These are phyloP conservation scores for Calliphora vicina DNA, from an alignment of 1,140 invertebrate genomes.

Conservation along the genomic window DNA sequence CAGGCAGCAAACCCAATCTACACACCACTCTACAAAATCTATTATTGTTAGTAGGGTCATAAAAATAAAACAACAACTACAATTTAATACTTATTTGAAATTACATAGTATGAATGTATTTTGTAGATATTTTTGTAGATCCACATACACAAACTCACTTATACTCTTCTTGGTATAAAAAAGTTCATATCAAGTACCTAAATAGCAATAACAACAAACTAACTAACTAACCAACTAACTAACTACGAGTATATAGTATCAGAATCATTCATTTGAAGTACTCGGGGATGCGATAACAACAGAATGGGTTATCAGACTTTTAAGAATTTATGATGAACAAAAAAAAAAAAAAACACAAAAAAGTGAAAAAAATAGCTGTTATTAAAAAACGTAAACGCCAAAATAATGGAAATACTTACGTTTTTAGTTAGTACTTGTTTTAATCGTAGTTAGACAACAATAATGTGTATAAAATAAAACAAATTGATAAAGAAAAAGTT, in stretches of 20 bases:
- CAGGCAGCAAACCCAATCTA: background rate
- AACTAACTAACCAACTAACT: background rate
- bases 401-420: background rate
- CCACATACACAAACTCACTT: background rate
- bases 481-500: background rate
- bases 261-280: background rate
- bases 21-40: background rate
- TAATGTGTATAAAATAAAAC: background rate
- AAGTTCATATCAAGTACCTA: background rate
- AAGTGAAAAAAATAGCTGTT: too few species aligned
- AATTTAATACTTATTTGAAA: background rate
- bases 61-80: background rate
- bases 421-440: background rate
- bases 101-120: too few species aligned
- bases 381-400: background rate
- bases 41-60: background rate
- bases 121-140: too few species aligned
- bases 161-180: background rate
- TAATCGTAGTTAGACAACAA: background rate
- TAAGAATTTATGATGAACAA: conserved; percentile 5
- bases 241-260: too few species aligned
- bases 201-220: background rate
- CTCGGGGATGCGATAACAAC: background rate
- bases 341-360: background rate
- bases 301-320: conserved; percentile 2